These are phyloP conservation scores for Gephyroberyx darwinii DNA, from an alignment of 2,797 vertebrate genomes.

Conservation along the genomic window DNA sequence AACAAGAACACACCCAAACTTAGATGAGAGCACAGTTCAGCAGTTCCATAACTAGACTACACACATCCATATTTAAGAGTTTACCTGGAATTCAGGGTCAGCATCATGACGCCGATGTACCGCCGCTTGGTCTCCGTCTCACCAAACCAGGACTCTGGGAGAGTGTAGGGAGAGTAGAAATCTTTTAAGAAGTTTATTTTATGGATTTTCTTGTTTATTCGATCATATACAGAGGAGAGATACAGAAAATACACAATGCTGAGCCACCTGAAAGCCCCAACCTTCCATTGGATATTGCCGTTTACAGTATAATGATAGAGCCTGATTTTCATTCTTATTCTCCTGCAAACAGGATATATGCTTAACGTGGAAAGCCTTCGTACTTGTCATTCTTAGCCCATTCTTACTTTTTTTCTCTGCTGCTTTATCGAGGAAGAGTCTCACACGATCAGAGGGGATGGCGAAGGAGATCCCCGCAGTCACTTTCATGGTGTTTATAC, in stretches of 20 bases:
- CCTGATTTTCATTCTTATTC: background rate
- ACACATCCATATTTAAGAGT: background rate
- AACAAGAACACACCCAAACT: background rate
- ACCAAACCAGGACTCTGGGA: slow-evolving; percentile 85
- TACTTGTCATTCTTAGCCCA: background rate
- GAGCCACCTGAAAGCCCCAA: no score
- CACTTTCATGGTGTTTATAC: slow-evolving; percentile 99
- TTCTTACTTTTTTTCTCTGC: slow-evolving; percentile 82
- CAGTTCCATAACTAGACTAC: background rate
- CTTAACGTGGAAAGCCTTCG: background rate
- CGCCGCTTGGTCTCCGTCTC: slow-evolving; percentile 80
- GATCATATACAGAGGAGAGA: no score
- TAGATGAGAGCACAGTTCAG: background rate
- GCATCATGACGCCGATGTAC: slow-evolving; percentile 97
- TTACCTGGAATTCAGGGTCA: slow-evolving; percentile 92
- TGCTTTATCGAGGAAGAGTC: slow-evolving; percentile 87
- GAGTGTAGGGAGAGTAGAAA: background rate
- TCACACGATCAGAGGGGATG: slow-evolving; percentile 92
- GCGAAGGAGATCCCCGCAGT: slow-evolving; percentile 97
- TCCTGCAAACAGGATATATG: background rate
- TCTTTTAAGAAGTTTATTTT: background rate
- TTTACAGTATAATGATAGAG: background rate
- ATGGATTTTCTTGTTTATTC: background rate
- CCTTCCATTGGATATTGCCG: no score
- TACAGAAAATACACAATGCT: no score